Evolutionary conservation across 2,113 vertebrate species (phyloP).

Genomic region (Hymenochirus boettgeri): DNA sequence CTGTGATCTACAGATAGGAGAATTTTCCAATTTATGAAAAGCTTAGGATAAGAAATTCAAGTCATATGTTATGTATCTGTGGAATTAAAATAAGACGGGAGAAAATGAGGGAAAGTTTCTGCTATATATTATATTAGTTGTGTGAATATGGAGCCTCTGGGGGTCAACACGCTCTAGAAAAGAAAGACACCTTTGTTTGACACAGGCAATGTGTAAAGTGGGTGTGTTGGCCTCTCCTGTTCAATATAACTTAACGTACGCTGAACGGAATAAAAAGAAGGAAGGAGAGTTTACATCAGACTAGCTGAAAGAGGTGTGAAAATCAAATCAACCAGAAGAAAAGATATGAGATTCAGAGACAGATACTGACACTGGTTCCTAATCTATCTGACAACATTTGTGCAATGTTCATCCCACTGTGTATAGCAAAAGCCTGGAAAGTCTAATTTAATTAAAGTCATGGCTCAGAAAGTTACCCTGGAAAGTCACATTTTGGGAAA

Average conservation of each 20-base stretch:
- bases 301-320: conserved; percentile 45
- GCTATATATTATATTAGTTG: no score
- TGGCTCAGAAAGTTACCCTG: background rate
- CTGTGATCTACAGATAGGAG: no score
- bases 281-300: background rate
- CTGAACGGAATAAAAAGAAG: background rate
- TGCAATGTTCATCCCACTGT: background rate
- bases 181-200: background rate
- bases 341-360: conserved; percentile 6
- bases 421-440: background rate
- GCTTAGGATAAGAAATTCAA: no score
- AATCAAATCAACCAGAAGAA: conserved; percentile 47
- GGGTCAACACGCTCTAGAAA: background rate
- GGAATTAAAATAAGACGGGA: no score
- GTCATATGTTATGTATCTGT: no score
- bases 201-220: background rate
- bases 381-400: background rate
- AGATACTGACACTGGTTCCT: conserved; percentile 41
- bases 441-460: conserved; percentile 9
- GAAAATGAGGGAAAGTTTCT: no score
- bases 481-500: background rate
- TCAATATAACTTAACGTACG: no score
- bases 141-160: background rate
- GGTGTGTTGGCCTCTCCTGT: conserved; percentile 44
- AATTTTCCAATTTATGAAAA: no score